Percentiles rank a stretch among this genome's conserved stretches.
Conservation (phyloP, 1,140 invertebrate species). For the Cydia fagiglandana region DNA sequence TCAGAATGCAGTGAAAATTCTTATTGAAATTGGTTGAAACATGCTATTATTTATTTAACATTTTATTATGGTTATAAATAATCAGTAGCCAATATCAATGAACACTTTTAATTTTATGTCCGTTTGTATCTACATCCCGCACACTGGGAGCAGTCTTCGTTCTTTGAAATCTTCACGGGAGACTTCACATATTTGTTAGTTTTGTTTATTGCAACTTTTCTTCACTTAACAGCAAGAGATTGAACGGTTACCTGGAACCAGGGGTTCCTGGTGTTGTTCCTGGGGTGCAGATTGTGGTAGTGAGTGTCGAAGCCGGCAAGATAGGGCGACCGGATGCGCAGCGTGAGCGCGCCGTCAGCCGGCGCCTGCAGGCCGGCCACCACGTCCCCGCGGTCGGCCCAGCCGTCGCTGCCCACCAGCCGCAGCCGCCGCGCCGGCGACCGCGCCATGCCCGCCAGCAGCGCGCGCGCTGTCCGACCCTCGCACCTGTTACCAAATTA, state of each 20-base stretch:
- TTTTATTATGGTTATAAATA: no score
- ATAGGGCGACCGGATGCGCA: constrained; percentile 87
- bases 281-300: constrained; percentile 84
- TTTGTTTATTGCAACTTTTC: no score
- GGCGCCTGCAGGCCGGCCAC: constrained; percentile 83
- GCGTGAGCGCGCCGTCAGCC: constrained; percentile 86
- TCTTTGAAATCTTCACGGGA: no score
- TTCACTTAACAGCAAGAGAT: no score
- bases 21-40: no score
- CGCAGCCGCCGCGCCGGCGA: constrained; percentile 83
- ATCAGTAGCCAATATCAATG: no score
- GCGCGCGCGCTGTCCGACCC: constrained; percentile 84
- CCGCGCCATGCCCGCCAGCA: constrained; percentile 84
- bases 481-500: constrained; percentile 79
- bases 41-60: no score
- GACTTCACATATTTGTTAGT: no score
- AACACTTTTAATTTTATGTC: no score
- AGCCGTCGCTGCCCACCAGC: constrained; percentile 84
- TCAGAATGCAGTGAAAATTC: constrained; percentile 75
- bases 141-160: no score
- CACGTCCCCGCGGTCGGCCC: constrained; percentile 87
- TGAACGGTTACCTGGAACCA: constrained; percentile 83
- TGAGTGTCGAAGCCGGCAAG: constrained; percentile 84
- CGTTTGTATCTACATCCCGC: no score
- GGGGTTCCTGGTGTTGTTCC: constrained; percentile 84